These are phyloP conservation scores for Trematomus bernacchii DNA, from an alignment of 2,797 vertebrate species.

Conservation along the genomic window DNA sequence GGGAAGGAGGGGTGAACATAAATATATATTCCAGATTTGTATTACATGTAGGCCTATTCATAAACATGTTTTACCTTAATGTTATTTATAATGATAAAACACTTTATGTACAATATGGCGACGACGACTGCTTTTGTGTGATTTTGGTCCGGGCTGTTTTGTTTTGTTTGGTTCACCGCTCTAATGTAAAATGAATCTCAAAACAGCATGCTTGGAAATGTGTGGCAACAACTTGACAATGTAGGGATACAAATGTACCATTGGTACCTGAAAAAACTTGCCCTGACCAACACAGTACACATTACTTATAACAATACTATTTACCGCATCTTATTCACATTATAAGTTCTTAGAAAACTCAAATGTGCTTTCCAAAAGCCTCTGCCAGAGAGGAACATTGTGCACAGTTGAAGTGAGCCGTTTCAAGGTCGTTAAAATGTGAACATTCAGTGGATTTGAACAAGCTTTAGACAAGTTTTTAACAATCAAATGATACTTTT, in stretches of 20 bases:
- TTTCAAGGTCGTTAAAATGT: too few relatives aligned
- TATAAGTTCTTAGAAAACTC: not conserved
- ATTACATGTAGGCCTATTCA: not conserved
- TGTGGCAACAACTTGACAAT: too few relatives aligned
- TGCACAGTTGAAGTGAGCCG: too few relatives aligned
- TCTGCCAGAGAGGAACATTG: too few relatives aligned
- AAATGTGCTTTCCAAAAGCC: too few relatives aligned
- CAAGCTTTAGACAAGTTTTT: conserved; percentile 1
- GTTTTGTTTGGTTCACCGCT: not conserved
- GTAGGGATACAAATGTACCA: too few relatives aligned
- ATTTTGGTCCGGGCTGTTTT: not conserved
- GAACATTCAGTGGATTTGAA: conserved; percentile 2
- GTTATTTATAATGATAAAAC: not conserved
- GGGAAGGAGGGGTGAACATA: not conserved
- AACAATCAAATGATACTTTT: not conserved
- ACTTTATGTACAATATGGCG: not conserved
- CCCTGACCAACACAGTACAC: not conserved
- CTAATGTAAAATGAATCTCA: not conserved
- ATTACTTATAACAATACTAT: not conserved
- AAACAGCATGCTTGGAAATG: not conserved
- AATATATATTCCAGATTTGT: not conserved
- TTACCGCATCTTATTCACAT: conserved; percentile 1
- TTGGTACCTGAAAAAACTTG: not conserved
- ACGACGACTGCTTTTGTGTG: not conserved
- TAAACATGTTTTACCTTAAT: conserved; percentile 13